These are phyloP conservation scores for Spea hammondii DNA, from an alignment of 2,797 vertebrate species.

Conservation along the genomic window DNA sequence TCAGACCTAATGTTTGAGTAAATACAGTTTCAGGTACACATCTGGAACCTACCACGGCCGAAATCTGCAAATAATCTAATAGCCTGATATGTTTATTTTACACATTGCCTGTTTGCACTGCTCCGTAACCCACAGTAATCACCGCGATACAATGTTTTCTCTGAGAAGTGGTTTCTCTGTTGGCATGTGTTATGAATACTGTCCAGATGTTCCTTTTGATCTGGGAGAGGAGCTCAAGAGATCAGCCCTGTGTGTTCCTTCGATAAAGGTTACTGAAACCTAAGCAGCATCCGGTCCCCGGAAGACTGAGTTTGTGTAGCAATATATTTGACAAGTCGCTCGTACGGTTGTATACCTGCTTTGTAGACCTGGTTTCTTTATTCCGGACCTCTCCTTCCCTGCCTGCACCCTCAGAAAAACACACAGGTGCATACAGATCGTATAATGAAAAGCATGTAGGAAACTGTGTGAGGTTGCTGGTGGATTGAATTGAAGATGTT, in stretches of 20 bases:
- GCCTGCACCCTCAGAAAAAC: too few relatives aligned
- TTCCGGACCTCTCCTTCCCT: too few relatives aligned
- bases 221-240: not conserved
- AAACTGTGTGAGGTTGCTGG: too few relatives aligned
- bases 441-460: too few relatives aligned
- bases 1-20: slow-evolving; percentile 17
- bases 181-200: slow-evolving; percentile 4
- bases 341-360: too few relatives aligned
- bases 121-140: slow-evolving; percentile 24
- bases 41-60: slow-evolving; percentile 10
- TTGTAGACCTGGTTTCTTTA: too few relatives aligned
- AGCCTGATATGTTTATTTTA: slow-evolving; percentile 33
- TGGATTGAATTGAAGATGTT: too few relatives aligned
- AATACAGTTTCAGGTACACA: slow-evolving; percentile 9
- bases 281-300: too few relatives aligned
- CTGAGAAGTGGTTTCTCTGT: slow-evolving; percentile 11
- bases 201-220: not conserved
- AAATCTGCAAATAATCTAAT: slow-evolving; percentile 25
- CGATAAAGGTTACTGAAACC: not conserved
- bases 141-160: slow-evolving; percentile 4
- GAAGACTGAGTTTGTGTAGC: too few relatives aligned
- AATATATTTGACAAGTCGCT: too few relatives aligned
- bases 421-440: too few relatives aligned
- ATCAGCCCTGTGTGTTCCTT: not conserved
- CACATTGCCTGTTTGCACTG: slow-evolving; percentile 28